Evolutionary conservation across 2,113 vertebrate genomes (phyloP), one percentile per base, ranked within the genome.

Genomic region (Hoplias malabaricus): DNA sequence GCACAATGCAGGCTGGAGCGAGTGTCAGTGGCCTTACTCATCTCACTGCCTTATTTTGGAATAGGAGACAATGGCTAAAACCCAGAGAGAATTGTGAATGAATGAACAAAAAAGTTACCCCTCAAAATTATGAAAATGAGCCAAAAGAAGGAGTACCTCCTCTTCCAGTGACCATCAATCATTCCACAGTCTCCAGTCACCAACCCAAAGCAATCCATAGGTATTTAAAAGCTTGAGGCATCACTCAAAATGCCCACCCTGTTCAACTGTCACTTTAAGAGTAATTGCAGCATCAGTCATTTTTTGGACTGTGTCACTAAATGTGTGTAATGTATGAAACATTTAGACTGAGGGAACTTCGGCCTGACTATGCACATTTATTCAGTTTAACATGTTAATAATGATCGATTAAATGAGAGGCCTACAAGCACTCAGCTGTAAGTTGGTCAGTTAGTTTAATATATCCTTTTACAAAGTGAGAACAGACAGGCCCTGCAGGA

Each of bases 81-180:
- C 65, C 81, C 74, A 85, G 76, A 89, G 87, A 89, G 48, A 80
- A 25, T 83, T 84, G 84, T 82, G 85, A 78, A 68, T 48, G 79
- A 84, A 61, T 56, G 68, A 80, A 87, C 63, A 87, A 90, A 87
- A 90, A 90, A 82, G 66, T 86, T 69, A 61, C 87, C 87, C 69
- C 63, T 80, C 31, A 80, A 84, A 84, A 84, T 84, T 87, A 86
- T 84, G 19, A 89, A 87, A 85, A 84, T 87, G 83, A 89, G 78
- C 42, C 70, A 84, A 83, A 86, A 87, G 79, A 84, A 75, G 84
- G 48, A 69, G 82, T 84, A 84, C 76, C 79, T 48, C 79, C 71
- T 82, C 56, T 85, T 80, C 84, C 78, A 88, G 87, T 77, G 83
- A 83, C 84, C 89, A 92, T 91, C 89, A 88, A 90, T 91, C 91